These are phyloP conservation scores for Thamnophis sirtalis DNA, from an alignment of 2,113 vertebrate genomes.

Conservation along the genomic window DNA sequence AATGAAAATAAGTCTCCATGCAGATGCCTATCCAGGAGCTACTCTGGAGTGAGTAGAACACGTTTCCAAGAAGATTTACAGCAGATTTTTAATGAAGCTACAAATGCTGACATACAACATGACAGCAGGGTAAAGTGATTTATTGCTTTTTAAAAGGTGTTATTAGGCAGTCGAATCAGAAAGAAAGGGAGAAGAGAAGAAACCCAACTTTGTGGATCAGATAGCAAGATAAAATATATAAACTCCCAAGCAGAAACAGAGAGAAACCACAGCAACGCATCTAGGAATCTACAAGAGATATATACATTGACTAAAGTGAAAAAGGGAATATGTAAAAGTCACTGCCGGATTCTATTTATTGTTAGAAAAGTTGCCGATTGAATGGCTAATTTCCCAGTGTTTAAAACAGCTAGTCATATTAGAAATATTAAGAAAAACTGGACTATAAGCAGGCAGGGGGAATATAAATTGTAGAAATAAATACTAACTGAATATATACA, in stretches of 20 bases:
- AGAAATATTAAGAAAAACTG: not conserved
- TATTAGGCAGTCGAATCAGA: not conserved
- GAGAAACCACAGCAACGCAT: not conserved
- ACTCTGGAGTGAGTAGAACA: not conserved
- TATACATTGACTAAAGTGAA: not conserved
- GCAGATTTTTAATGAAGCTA: not conserved
- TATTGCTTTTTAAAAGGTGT: not conserved
- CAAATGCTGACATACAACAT: not conserved
- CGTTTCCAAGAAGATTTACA: not conserved
- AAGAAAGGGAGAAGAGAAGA: accelerated
- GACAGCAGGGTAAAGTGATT: not conserved
- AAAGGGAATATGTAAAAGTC: not conserved
- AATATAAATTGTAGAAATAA: not conserved
- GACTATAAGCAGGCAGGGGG: not conserved
- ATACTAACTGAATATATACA: not conserved
- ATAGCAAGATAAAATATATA: not conserved
- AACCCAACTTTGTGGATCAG: accelerated
- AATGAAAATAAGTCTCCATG: not conserved
- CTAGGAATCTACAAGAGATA: not conserved
- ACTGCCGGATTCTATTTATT: not conserved
- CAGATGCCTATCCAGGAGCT: not conserved
- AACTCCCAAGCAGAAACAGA: not conserved
- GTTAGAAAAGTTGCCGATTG: accelerated
- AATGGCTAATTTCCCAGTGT: not conserved
- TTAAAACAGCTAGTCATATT: not conserved